These are phyloP conservation scores for Nomia melanderi DNA, from an alignment of 1,140 invertebrate genomes.

Conservation along the genomic window DNA sequence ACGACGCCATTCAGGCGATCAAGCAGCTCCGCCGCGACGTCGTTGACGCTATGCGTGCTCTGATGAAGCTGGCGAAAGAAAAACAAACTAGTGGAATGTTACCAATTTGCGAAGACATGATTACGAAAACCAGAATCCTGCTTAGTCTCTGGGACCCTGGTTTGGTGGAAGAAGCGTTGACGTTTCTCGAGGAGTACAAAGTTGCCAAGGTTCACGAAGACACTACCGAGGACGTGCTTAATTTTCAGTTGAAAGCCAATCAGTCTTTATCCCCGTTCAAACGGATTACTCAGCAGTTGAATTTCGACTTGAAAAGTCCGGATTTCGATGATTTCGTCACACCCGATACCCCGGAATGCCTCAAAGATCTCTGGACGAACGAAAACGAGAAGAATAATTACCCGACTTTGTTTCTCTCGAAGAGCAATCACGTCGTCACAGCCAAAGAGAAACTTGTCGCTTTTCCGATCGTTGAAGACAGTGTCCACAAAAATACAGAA, in stretches of 20 bases:
- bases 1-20: conserved; percentile 89
- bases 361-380: conserved; percentile 83
- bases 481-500: conserved; percentile 59
- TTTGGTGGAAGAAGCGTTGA: conserved; percentile 91
- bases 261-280: conserved; percentile 87
- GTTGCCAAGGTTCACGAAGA: conserved; percentile 79
- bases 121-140: conserved; percentile 88
- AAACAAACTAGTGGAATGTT: conserved; percentile 88
- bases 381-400: conserved; percentile 69
- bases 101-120: conserved; percentile 89
- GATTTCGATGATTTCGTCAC: conserved; percentile 88
- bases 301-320: conserved; percentile 86
- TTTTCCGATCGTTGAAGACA: conserved; percentile 78
- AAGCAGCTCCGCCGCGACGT: conserved; percentile 89
- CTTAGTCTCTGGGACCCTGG: conserved; percentile 91
- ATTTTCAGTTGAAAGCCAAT: conserved; percentile 71
- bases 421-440: conserved; percentile 48
- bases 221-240: conserved; percentile 68
- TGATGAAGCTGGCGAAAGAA: conserved; percentile 87
- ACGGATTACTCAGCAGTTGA: conserved; percentile 88
- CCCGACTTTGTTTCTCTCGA: conserved; percentile 58
- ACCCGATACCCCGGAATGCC: conserved; percentile 84
- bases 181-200: conserved; percentile 89
- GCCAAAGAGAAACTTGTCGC: conserved; percentile 76
- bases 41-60: conserved; percentile 88